Percentiles rank a stretch among this genome's conserved stretches.
Evolutionary conservation across 2,888 invertebrate genomes (phyloP).

Genomic region (Caenorhabditis japonica): DNA sequence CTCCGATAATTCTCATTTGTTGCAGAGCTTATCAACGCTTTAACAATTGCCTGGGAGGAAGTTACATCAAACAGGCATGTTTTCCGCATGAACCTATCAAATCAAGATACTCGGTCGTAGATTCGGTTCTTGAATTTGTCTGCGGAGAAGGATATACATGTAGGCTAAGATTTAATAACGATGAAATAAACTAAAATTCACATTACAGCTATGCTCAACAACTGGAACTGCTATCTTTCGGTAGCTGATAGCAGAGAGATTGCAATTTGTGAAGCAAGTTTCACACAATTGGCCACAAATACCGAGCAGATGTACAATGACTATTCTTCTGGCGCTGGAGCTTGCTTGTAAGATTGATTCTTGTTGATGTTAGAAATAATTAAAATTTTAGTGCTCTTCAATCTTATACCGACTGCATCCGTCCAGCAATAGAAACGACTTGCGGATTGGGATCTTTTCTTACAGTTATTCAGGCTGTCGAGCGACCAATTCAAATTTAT

Average conservation of each 20-base stretch:
- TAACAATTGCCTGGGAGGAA: slow-evolving; percentile 62
- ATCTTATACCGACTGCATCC: slow-evolving; percentile 68
- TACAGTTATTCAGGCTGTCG: slow-evolving; percentile 63
- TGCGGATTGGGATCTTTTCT: slow-evolving; percentile 61
- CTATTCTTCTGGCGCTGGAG: slow-evolving; percentile 57
- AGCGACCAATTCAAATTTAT: slow-evolving; percentile 65
- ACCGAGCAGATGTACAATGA: slow-evolving; percentile 63
- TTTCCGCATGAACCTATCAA: slow-evolving; percentile 65
- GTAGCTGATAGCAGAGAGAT: slow-evolving; percentile 62
- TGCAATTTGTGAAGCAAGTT: slow-evolving; percentile 59
- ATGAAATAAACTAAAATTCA: not conserved
- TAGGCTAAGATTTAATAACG: slow-evolving; percentile 1
- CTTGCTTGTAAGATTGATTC: slow-evolving; percentile 60
- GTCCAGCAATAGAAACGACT: slow-evolving; percentile 56
- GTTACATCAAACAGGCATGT: slow-evolving; percentile 62
- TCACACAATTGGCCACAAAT: slow-evolving; percentile 47
- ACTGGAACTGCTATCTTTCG: slow-evolving; percentile 66
- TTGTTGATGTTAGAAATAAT: not conserved
- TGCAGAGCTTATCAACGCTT: slow-evolving; percentile 65
- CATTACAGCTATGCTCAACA: slow-evolving; percentile 63
- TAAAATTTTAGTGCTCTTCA: slow-evolving; percentile 61
- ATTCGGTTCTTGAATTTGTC: slow-evolving; percentile 64
- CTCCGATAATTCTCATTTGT: too few species aligned
- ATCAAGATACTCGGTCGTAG: slow-evolving; percentile 61
- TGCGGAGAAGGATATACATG: slow-evolving; percentile 67